Evolutionary conservation across 2,888 invertebrate genomes (phyloP).

Genomic region (Troglohyphantes excavatus): DNA sequence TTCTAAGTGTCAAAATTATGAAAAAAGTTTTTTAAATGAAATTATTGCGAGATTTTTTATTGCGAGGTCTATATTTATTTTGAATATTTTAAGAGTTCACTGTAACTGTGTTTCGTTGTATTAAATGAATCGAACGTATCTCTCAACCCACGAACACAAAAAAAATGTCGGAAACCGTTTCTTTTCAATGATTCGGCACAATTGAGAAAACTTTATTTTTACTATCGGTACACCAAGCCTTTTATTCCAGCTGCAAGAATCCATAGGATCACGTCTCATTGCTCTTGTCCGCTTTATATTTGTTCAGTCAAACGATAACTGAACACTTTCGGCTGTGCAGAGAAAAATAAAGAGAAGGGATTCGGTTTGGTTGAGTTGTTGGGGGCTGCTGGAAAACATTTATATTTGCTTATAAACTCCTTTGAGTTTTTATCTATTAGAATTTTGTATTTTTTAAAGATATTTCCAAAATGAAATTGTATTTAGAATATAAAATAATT

Average conservation of each 20-base stretch:
- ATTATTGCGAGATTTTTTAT: not conserved
- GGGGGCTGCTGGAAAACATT: not conserved
- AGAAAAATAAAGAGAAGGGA: not conserved
- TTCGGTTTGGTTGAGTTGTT: not conserved
- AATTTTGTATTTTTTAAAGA: no score
- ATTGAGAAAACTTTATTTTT: slow-evolving; percentile 11
- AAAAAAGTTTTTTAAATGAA: no score
- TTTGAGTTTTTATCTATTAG: no score
- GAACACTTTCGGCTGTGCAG: not conserved
- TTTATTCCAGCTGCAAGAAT: not conserved
- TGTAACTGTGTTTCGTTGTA: not conserved
- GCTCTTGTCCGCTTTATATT: slow-evolving; percentile 28
- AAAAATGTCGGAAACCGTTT: slow-evolving; percentile 8
- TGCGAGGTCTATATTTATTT: not conserved
- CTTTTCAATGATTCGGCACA: not conserved
- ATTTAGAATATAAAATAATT: no score
- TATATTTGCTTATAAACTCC: no score
- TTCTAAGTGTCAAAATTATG: no score
- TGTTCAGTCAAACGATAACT: slow-evolving; percentile 16
- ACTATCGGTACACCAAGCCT: not conserved
- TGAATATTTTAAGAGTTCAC: not conserved
- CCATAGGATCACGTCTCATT: slow-evolving; percentile 36
- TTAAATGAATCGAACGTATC: slow-evolving; percentile 11
- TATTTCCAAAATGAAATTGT: no score
- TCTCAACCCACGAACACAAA: not conserved